These are phyloP conservation scores for Nomada goodeniana DNA, from an alignment of 2,888 invertebrate genomes.

Conservation along the genomic window DNA sequence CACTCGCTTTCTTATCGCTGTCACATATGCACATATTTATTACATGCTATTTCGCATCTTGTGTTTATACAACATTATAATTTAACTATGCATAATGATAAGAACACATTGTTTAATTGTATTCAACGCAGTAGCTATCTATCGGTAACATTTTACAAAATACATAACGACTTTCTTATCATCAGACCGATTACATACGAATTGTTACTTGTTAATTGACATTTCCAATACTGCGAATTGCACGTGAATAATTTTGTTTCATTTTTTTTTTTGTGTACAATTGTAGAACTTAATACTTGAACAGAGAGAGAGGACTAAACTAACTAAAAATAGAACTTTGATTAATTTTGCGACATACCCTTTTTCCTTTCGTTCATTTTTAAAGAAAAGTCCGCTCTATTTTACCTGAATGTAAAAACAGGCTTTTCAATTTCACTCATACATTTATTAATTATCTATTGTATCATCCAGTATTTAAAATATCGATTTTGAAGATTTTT, in stretches of 20 bases:
- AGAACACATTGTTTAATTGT: constrained; percentile 77
- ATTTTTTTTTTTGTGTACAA: constrained; percentile 33
- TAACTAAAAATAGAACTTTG: constrained; percentile 8
- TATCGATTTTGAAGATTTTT: not conserved
- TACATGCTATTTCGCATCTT: constrained; percentile 46
- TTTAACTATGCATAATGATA: constrained; percentile 74
- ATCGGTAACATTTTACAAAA: constrained; percentile 77
- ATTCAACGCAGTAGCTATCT: constrained; percentile 73
- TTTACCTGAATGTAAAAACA: constrained; percentile 11
- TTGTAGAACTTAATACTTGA: constrained; percentile 28
- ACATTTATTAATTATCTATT: constrained; percentile 15
- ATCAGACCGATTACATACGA: constrained; percentile 66
- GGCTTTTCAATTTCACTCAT: constrained; percentile 5
- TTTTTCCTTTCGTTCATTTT: not conserved
- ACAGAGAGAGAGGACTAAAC: constrained; percentile 14
- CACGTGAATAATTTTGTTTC: constrained; percentile 52
- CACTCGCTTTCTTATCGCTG: constrained; percentile 33
- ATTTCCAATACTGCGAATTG: constrained; percentile 76
- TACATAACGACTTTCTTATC: constrained; percentile 74
- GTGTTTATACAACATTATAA: constrained; percentile 62
- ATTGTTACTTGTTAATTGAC: constrained; percentile 75
- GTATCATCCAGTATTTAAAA: not conserved
- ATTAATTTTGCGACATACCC: constrained; percentile 20
- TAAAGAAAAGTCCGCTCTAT: not conserved
- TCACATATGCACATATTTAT: constrained; percentile 43